Conservation (phyloP, 92 coral and sea anemone species). For the Epizoanthus ramosus region DNA sequence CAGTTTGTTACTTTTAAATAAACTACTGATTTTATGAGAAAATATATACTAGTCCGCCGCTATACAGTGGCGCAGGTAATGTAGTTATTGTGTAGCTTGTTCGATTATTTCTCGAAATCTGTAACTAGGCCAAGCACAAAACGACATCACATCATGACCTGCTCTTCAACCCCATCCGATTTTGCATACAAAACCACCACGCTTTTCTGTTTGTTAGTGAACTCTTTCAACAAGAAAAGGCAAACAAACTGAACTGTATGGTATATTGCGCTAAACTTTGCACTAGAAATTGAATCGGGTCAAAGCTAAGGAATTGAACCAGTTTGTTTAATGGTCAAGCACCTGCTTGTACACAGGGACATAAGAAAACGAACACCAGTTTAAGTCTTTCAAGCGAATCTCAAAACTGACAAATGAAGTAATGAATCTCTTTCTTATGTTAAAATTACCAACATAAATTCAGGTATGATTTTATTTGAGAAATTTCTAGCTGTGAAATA, state of each 20-base stretch:
- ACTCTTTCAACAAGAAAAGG: too few relatives aligned
- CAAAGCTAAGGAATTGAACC: background rate
- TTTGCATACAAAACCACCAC: background rate
- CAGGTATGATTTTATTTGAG: background rate
- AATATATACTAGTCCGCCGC: too few relatives aligned
- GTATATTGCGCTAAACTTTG: too few relatives aligned
- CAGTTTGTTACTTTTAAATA: too few relatives aligned
- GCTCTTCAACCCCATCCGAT: background rate
- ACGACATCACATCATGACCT: background rate
- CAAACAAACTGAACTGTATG: too few relatives aligned
- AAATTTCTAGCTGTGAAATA: background rate
- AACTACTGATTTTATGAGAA: background rate
- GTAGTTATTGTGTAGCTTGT: background rate
- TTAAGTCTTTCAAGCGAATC: constrained; percentile 26
- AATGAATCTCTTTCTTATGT: constrained; percentile 3
- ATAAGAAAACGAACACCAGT: constrained; percentile 6
- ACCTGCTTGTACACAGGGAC: constrained; percentile 1
- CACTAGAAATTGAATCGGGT: too few relatives aligned
- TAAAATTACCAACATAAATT: background rate
- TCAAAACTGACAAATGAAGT: background rate
- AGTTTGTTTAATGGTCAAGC: background rate
- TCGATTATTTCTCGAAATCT: background rate
- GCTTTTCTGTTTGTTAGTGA: too few relatives aligned
- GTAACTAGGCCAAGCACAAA: constrained; percentile 1
- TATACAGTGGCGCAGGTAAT: too few relatives aligned